Base-by-base conservation (phyloP, 2,888 invertebrate species). In the Oscheius sp. region DNA sequence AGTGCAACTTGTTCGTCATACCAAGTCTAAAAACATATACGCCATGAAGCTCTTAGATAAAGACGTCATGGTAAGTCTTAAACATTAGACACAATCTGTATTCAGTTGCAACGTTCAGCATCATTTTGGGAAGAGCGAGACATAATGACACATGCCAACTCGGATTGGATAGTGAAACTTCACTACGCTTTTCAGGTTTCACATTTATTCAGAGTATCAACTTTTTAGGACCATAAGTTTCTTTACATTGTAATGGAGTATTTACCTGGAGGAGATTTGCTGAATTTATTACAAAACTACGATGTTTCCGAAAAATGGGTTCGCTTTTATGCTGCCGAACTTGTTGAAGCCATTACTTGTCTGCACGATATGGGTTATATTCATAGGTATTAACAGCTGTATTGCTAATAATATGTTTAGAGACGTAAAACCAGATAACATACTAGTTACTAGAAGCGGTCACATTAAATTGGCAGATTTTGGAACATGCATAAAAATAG, bases 171-270 rank as follows among this genome's bases (percentile, higher is more conserved):
- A 85, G 94, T 99, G 31, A 84, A 89, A 87, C 90, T 99, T 74
- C 96, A 98, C 89, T 98, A 93, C 90, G 96, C 98, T 71, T 99
- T 99, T 90, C 96, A 98, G 50, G 73, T 70, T 45, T 17, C 17
- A 12, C 23, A n/a, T n/a, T n/a, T 20, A 15, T 15, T 48, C 25
- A 3, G 20, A 23, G 12, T 17, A 5, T 48, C 25, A 5, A 25
- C n/a, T 57, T 50, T 67, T 46, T 69, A 80, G 92, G 96, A 98
- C 88, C 90, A 91, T 77, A 94, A 94, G 88, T 95, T 93, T 89
- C 91, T 98, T 31, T 99, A 97, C 87, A 97, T 99, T 97, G 96
- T 98, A 31, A 99, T 99, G 98, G 98, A 99, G 88, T 99, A 96
- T 87, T 98, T 99, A 97, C 97, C 98, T 29, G 98, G 97, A 80